Percentiles rank a stretch among this genome's conserved stretches.
Evolutionary conservation across 2,888 invertebrate species (phyloP).

Genomic region (Saturnia japonica): DNA sequence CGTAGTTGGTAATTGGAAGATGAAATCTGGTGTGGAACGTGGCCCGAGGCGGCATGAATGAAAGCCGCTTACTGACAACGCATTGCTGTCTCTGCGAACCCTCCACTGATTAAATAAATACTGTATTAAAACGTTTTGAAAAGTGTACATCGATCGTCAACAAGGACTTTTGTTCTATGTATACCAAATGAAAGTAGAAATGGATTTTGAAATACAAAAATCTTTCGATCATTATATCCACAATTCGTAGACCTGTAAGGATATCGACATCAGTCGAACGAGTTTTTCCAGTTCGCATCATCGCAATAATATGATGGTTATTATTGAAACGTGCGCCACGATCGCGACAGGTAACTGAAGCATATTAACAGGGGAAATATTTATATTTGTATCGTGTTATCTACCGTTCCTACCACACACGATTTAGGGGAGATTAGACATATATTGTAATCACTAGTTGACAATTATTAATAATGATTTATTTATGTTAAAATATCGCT

Average conservation of each 20-base stretch:
- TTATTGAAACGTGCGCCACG: constrained; percentile 78
- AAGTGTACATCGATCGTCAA: constrained; percentile 45
- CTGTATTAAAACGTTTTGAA: constrained; percentile 28
- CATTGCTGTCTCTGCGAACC: constrained; percentile 56
- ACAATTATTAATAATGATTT: constrained; percentile 8
- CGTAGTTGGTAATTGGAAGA: constrained; percentile 77
- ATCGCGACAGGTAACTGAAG: constrained; percentile 79
- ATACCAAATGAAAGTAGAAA: constrained; percentile 31
- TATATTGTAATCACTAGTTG: constrained; percentile 36
- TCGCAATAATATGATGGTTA: constrained; percentile 79
- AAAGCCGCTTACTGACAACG: constrained; percentile 75
- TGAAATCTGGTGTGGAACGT: constrained; percentile 78
- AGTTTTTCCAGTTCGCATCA: constrained; percentile 82
- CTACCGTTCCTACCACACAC: constrained; percentile 43
- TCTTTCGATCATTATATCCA: constrained; percentile 35
- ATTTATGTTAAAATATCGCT: too few relatives aligned
- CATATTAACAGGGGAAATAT: constrained; percentile 77
- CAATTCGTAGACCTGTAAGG: constrained; percentile 68
- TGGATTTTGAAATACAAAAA: constrained; percentile 37
- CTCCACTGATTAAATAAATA: constrained; percentile 49
- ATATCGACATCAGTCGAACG: constrained; percentile 80
- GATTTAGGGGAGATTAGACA: constrained; percentile 57
- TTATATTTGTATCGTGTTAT: constrained; percentile 61
- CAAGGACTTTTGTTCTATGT: background rate
- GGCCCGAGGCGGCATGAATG: constrained; percentile 80